Percentiles rank a stretch among this genome's conserved stretches.
phyloP scores from a whole-genome alignment of 1,140 invertebrate species.

The Spodoptera litura region DNA sequence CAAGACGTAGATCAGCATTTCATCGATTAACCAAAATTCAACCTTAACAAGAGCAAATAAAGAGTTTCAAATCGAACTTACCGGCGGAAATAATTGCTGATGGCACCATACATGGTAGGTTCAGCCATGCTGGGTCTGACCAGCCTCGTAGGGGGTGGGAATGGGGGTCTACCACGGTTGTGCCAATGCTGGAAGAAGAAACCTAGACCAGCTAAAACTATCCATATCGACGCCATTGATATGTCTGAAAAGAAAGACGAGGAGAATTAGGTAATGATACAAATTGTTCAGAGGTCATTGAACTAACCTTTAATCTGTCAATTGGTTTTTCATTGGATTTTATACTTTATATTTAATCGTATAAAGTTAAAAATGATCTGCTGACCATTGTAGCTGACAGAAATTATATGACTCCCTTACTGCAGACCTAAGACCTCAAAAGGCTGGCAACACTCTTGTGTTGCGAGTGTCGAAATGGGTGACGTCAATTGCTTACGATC shows the following conservation, averaged over 20 bases:
- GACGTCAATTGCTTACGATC: too few species aligned
- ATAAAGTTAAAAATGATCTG: too few species aligned
- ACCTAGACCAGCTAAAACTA: slow-evolving; percentile 83
- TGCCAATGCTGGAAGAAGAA: slow-evolving; percentile 81
- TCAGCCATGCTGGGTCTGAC: slow-evolving; percentile 57
- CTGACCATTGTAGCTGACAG: too few species aligned
- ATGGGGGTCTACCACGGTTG: slow-evolving; percentile 86
- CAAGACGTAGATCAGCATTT: too few species aligned
- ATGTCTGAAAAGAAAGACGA: slow-evolving; percentile 16
- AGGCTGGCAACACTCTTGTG: neutral
- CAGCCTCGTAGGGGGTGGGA: slow-evolving; percentile 84
- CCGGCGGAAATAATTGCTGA: slow-evolving; percentile 46
- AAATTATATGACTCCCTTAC: too few species aligned
- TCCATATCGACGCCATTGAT: slow-evolving; percentile 79
- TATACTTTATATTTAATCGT: too few species aligned
- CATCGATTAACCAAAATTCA: too few species aligned
- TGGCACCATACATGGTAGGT: slow-evolving; percentile 52
- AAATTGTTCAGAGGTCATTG: too few species aligned
- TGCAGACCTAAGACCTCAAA: too few species aligned
- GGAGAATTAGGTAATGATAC: neutral
- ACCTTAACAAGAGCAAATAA: too few species aligned
- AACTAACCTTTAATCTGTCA: too few species aligned
- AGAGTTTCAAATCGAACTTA: slow-evolving; percentile 38
- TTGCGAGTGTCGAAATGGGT: neutral
- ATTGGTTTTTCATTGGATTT: too few species aligned